Conservation (phyloP, 2,888 invertebrate species). For the Dryadula phaetusa region DNA sequence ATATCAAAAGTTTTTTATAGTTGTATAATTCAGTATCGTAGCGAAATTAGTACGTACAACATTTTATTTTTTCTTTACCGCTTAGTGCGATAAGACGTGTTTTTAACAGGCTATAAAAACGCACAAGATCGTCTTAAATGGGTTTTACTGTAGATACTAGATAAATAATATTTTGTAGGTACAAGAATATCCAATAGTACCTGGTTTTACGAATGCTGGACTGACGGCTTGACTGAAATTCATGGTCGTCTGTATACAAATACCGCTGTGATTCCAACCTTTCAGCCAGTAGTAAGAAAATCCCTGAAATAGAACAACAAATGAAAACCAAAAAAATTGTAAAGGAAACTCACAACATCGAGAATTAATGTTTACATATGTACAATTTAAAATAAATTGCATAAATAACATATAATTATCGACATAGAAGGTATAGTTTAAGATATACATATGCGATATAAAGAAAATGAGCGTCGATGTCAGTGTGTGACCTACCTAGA, state of each 20-base stretch:
- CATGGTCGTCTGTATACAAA: conserved; percentile 89
- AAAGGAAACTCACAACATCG: conserved; percentile 2
- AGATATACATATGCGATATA: background rate
- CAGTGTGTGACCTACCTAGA: background rate
- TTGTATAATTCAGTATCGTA: no score
- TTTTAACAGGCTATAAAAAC: no score
- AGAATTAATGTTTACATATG: background rate
- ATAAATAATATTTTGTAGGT: background rate
- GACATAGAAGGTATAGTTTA: background rate
- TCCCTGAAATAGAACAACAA: conserved; percentile 56
- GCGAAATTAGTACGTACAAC: no score
- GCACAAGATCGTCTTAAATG: background rate
- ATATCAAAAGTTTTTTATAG: no score
- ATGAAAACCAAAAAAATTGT: conserved; percentile 18
- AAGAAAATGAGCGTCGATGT: background rate
- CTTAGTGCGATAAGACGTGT: no score
- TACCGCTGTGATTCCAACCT: conserved; percentile 86
- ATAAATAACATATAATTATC: background rate
- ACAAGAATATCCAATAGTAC: conserved; percentile 65
- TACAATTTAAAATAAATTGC: background rate
- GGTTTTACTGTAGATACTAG: background rate
- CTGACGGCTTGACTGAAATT: conserved; percentile 90
- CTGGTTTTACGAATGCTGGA: conserved; percentile 91
- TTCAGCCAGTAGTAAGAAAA: conserved; percentile 85
- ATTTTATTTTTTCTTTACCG: no score